Conservation (phyloP, 1,140 invertebrate species). For the Meloidogyne exigua region DNA sequence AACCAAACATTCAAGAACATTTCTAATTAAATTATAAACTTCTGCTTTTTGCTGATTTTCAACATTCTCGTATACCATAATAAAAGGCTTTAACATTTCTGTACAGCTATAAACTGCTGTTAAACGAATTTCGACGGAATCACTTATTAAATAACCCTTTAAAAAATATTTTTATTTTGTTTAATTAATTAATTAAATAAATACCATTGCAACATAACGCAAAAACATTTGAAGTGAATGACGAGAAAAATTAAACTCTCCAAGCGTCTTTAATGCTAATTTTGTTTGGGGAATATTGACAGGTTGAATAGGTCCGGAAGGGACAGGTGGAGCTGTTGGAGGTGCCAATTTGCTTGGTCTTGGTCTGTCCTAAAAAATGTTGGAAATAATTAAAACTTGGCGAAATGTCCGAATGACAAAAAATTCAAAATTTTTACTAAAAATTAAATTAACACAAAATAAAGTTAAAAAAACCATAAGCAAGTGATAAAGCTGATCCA, state of each 20-base stretch:
- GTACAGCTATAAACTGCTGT: slow-evolving; percentile 92
- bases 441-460: background rate
- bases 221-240: slow-evolving; percentile 63
- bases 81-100: slow-evolving; percentile 78
- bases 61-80: slow-evolving; percentile 66
- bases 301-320: slow-evolving; percentile 65
- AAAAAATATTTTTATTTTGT: too few species aligned
- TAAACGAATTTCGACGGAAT: slow-evolving; percentile 84
- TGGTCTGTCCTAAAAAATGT: slow-evolving; percentile 20
- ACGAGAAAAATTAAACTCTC: slow-evolving; percentile 90
- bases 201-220: slow-evolving; percentile 55
- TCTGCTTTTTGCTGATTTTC: slow-evolving; percentile 55
- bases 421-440: too few species aligned
- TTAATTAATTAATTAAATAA: background rate
- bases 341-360: slow-evolving; percentile 50
- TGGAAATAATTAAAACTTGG: background rate
- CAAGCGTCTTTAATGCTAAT: slow-evolving; percentile 85
- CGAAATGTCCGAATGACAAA: background rate
- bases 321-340: slow-evolving; percentile 45
- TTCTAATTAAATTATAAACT: slow-evolving; percentile 64
- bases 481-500: slow-evolving; percentile 46
- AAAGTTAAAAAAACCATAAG: slow-evolving; percentile 29
- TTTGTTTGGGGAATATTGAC: slow-evolving; percentile 81
- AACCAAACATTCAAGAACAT: slow-evolving; percentile 80
- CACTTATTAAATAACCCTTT: slow-evolving; percentile 82